These are phyloP conservation scores for mouse (Mus musculus) DNA, from an alignment of 2,113 vertebrate species.

Conservation along the genomic window GRCm39 chr7:102856001-102856500, in stretches of 20 bases:
- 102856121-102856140: background rate
- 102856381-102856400: background rate
- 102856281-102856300: background rate
- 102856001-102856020: background rate
- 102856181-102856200: too few species aligned
- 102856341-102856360: background rate
- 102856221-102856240: background rate
- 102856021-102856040: background rate
- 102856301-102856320: background rate
- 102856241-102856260: background rate
- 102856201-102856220: background rate
- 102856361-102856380: background rate
- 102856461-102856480: background rate
- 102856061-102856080: background rate
- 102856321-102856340: background rate
- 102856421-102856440: background rate
- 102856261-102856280: background rate
- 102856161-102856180: background rate
- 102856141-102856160: background rate
- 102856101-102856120: background rate
- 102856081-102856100: background rate
- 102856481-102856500: background rate
- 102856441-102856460: background rate
- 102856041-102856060: background rate
- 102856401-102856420: background rate